Conservation (phyloP, 2,888 invertebrate genomes). For the Odontomyia ornata region DNA sequence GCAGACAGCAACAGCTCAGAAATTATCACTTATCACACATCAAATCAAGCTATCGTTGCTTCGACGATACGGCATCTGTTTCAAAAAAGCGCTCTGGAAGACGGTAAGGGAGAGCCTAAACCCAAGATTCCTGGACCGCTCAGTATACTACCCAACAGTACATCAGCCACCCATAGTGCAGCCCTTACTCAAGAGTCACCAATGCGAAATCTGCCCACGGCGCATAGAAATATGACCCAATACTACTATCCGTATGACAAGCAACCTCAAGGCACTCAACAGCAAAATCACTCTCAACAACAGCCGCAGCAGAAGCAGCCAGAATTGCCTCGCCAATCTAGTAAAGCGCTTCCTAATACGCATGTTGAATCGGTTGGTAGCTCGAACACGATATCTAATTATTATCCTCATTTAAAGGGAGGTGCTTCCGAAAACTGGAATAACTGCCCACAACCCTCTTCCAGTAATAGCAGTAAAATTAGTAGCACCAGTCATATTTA, state of each 20-base stretch:
- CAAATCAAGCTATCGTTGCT: conserved; percentile 32
- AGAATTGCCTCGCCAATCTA: neutral
- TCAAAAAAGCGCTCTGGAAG: conserved; percentile 39
- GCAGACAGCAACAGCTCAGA: neutral
- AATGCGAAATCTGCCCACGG: neutral
- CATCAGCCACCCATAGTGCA: neutral
- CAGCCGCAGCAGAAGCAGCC: neutral
- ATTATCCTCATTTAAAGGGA: neutral
- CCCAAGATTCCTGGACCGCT: neutral
- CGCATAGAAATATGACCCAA: neutral
- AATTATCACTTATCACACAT: conserved; percentile 21
- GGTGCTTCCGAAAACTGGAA: neutral
- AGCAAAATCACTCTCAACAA: neutral
- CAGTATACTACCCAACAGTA: neutral
- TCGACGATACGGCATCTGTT: conserved; percentile 47
- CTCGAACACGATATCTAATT: neutral
- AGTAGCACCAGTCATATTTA: conserved; percentile 17
- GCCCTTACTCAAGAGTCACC: neutral
- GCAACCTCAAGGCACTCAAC: neutral
- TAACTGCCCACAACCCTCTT: neutral
- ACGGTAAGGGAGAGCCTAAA: neutral
- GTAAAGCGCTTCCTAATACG: neutral
- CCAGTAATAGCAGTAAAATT: neutral
- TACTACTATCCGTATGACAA: neutral
- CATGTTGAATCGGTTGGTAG: neutral